These are phyloP conservation scores for Drosophila trichaetosa DNA, from an alignment of 2,888 invertebrate genomes.

Conservation along the genomic window DNA sequence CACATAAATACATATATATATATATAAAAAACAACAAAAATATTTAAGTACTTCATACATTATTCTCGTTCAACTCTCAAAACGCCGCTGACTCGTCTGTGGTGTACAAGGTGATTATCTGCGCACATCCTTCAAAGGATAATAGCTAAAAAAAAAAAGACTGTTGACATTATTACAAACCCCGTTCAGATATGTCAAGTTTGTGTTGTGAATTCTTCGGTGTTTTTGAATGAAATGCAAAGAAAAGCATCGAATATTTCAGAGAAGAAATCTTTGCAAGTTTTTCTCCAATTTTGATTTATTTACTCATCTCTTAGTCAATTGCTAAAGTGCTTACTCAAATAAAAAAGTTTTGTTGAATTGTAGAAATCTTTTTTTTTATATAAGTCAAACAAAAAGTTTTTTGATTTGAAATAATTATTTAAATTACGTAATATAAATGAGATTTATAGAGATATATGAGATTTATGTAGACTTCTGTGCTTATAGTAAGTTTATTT, in stretches of 20 bases:
- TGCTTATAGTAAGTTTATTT: neutral
- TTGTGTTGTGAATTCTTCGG: constrained; percentile 33
- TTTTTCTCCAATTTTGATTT: neutral
- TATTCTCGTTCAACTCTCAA: constrained; percentile 28
- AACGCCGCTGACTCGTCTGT: constrained; percentile 33
- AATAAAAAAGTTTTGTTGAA: neutral
- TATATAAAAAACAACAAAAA: constrained; percentile 26
- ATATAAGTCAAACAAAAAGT: neutral
- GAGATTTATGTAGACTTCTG: neutral
- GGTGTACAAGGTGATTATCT: constrained; percentile 53
- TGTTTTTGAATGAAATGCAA: neutral
- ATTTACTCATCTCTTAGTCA: neutral
- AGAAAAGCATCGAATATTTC: neutral
- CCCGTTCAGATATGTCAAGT: neutral
- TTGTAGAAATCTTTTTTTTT: neutral
- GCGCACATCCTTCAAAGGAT: constrained; percentile 43
- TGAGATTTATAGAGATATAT: neutral
- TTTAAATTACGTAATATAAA: neutral
- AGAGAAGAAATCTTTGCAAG: neutral
- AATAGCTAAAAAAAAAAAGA: constrained; percentile 10
- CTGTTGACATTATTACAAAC: constrained; percentile 12
- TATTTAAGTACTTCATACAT: constrained; percentile 10
- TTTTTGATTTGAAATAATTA: neutral
- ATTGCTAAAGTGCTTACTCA: neutral
- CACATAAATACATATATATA: constrained; percentile 16